phyloP scores from a whole-genome alignment of 2,888 invertebrate genomes.

The Metacarcinus magister region DNA sequence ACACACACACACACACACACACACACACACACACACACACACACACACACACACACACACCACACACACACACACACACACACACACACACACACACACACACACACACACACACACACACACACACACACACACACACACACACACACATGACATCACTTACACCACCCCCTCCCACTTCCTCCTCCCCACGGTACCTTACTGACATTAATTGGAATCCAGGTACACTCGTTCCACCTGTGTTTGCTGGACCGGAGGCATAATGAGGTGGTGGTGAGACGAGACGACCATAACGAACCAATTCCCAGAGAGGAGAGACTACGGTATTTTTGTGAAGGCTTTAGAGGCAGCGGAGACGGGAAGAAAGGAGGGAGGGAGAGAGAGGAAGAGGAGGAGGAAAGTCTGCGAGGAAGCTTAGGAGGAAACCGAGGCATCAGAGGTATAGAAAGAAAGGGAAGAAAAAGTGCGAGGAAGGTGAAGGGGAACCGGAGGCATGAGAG shows the following conservation, averaged over 20 bases:
- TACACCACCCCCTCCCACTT: background rate
- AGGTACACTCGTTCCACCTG: conserved; percentile 21
- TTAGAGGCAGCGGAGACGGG: background rate
- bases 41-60: too few relatives aligned
- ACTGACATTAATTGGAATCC: conserved; percentile 2
- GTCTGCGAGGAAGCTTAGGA: background rate
- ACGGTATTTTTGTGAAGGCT: too few relatives aligned
- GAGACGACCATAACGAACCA: background rate
- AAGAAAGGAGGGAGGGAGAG: background rate
- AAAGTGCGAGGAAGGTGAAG: background rate
- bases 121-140: background rate
- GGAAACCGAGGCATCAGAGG: background rate
- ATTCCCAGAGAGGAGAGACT: background rate
- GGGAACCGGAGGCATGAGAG: background rate
- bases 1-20: too few relatives aligned
- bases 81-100: too few relatives aligned
- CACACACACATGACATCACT: background rate
- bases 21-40: too few relatives aligned
- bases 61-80: too few relatives aligned
- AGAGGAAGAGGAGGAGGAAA: background rate
- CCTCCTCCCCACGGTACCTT: background rate
- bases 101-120: too few relatives aligned
- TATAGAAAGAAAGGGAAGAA: background rate
- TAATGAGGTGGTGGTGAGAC: background rate
- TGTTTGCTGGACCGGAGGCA: background rate